Percentiles rank a stretch among this genome's conserved stretches.
These are phyloP conservation scores for Polyodon spathula DNA, from an alignment of 2,113 vertebrate genomes.

Conservation along the genomic window DNA sequence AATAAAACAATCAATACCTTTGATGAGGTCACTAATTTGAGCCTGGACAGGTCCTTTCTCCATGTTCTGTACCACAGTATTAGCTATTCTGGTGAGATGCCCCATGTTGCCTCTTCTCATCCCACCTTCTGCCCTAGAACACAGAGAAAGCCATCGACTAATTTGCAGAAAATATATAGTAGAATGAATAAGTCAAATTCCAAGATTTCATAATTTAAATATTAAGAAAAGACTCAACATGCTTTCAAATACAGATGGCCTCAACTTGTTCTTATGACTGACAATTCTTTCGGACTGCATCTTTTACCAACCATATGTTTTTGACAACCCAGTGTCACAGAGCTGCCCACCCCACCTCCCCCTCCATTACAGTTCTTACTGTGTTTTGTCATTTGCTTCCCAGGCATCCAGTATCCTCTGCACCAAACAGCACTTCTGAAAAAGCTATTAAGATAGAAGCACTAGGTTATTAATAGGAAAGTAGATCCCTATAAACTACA, in stretches of 20 bases:
- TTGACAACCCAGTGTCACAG: background rate
- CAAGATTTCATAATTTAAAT: too few relatives aligned
- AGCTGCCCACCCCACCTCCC: too few relatives aligned
- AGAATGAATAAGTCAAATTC: too few relatives aligned
- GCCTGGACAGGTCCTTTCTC: slow-evolving; percentile 80
- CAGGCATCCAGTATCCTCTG: slow-evolving; percentile 90
- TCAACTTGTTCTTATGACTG: too few relatives aligned
- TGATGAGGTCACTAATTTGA: slow-evolving; percentile 75
- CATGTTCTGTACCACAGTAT: slow-evolving; percentile 84
- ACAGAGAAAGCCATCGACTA: background rate
- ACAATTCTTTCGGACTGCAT: too few relatives aligned
- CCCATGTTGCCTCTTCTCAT: slow-evolving; percentile 91
- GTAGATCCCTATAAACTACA: too few relatives aligned
- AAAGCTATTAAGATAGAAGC: slow-evolving; percentile 70
- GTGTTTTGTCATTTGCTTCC: slow-evolving; percentile 90
- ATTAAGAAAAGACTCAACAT: too few relatives aligned
- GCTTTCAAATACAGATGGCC: too few relatives aligned
- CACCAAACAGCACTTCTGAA: slow-evolving; percentile 83
- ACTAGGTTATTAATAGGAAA: too few relatives aligned
- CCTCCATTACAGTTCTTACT: too few relatives aligned
- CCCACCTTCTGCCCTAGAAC: slow-evolving; percentile 73
- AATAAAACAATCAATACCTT: slow-evolving; percentile 53
- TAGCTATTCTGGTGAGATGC: slow-evolving; percentile 88
- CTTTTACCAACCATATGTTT: background rate
- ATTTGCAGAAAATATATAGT: background rate